These are phyloP conservation scores for Paramormyrops kingsleyae DNA, from an alignment of 2,113 vertebrate genomes.

Conservation along the genomic window DNA sequence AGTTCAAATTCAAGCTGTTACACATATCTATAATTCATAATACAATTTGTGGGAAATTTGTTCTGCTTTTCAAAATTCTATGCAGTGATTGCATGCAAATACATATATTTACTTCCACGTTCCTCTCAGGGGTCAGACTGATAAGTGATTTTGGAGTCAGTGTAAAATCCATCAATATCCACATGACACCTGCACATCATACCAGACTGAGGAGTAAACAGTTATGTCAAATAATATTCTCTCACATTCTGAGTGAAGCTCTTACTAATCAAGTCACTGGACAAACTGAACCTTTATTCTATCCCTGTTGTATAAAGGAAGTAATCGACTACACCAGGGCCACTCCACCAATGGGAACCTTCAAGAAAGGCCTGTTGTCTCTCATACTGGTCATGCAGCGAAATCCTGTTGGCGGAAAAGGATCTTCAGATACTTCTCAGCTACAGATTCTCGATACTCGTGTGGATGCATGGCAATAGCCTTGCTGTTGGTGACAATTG, in stretches of 20 bases:
- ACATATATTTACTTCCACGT: not conserved
- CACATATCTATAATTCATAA: not conserved
- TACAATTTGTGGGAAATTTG: not conserved
- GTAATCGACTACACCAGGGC: slow-evolving; percentile 38
- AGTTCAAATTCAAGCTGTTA: not conserved
- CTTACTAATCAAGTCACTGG: not conserved
- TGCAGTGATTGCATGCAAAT: not conserved
- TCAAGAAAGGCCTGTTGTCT: slow-evolving; percentile 25
- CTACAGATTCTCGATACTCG: slow-evolving; percentile 44
- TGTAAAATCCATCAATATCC: not conserved
- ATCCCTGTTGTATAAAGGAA: slow-evolving; percentile 28
- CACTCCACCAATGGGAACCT: slow-evolving; percentile 49
- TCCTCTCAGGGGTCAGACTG: not conserved
- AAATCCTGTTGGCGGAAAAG: slow-evolving; percentile 38
- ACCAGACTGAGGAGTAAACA: not conserved
- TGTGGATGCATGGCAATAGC: slow-evolving; percentile 59
- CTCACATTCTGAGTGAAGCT: not conserved
- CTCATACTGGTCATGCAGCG: slow-evolving; percentile 27
- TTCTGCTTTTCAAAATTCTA: not conserved
- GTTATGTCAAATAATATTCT: not conserved
- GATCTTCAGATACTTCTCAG: slow-evolving; percentile 46
- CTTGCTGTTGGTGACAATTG: slow-evolving; percentile 58
- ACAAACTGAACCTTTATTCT: not conserved
- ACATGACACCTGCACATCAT: not conserved
- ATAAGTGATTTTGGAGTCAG: not conserved